Conservation (phyloP, 1,140 invertebrate species). For the Nasonia vitripennis region DNA sequence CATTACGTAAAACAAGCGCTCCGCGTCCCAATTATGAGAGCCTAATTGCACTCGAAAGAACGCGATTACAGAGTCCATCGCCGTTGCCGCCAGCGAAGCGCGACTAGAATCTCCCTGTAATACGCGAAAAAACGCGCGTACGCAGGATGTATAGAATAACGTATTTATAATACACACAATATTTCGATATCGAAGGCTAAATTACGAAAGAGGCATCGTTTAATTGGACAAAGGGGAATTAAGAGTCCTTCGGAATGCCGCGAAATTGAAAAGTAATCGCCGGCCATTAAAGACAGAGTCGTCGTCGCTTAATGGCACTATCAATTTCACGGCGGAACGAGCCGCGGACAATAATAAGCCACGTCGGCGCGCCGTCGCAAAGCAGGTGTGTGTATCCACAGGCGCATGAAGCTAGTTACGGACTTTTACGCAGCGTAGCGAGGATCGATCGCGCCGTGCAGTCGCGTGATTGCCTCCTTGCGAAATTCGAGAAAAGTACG, state of each 20-base stretch:
- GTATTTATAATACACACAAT: too few relatives aligned
- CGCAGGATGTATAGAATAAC: too few relatives aligned
- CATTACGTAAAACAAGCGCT: conserved; percentile 33
- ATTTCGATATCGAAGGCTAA: conserved; percentile 6
- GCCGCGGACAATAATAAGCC: conserved; percentile 26
- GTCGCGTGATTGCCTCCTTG: conserved; percentile 10
- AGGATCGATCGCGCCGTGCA: conserved; percentile 2
- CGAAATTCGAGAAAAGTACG: conserved; percentile 4
- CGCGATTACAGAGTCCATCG: conserved; percentile 40
- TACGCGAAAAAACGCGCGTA: too few relatives aligned
- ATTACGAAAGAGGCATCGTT: conserved; percentile 38
- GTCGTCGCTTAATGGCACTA: conserved; percentile 39
- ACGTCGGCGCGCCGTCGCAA: neutral
- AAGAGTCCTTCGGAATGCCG: conserved; percentile 41
- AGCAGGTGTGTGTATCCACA: neutral
- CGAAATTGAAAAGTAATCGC: conserved; percentile 45
- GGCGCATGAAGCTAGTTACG: neutral
- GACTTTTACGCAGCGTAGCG: neutral
- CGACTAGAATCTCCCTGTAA: conserved; percentile 13
- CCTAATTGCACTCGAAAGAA: conserved; percentile 44
- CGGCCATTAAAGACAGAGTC: conserved; percentile 7
- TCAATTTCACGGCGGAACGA: conserved; percentile 45
- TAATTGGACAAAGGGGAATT: conserved; percentile 41
- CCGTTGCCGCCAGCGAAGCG: conserved; percentile 15
- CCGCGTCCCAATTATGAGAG: conserved; percentile 18